These are phyloP conservation scores for Daubentonia madagascariensis DNA, from an alignment of 2,113 vertebrate species.

Conservation along the genomic window DNA sequence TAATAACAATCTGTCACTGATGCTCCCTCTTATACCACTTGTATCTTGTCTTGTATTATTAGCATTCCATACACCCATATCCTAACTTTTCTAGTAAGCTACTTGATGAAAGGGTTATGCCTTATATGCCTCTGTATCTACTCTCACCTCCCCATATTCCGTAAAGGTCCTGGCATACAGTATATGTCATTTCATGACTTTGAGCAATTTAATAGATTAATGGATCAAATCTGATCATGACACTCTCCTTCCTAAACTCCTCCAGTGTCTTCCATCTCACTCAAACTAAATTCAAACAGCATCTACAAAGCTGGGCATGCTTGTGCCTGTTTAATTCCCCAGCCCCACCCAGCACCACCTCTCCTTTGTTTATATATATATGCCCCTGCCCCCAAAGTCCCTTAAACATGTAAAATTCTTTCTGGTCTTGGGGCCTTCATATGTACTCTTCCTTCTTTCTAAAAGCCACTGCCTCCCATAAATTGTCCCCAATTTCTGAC, in stretches of 20 bases:
- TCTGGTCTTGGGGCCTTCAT: not conserved
- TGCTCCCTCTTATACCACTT: not conserved
- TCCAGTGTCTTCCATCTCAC: not conserved
- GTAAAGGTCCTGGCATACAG: not conserved
- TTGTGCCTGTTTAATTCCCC: not conserved
- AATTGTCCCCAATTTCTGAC: not conserved
- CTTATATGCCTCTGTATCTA: not conserved
- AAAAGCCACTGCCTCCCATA: not conserved
- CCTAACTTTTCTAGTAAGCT: not conserved
- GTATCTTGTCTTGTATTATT: not conserved
- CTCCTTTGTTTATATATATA: not conserved
- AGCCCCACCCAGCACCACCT: not conserved
- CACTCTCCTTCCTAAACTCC: not conserved
- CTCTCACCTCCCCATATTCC: not conserved
- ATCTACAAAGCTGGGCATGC: not conserved
- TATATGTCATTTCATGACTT: not conserved
- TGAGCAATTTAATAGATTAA: not conserved
- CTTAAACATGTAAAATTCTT: not conserved
- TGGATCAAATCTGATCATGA: not conserved
- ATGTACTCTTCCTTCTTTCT: not conserved
- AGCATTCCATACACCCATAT: not conserved
- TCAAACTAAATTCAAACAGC: not conserved
- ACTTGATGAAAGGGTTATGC: not conserved
- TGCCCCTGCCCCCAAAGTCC: not conserved
- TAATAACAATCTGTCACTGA: not conserved